A percentile compares a stretch with the other conserved stretches of the same genome.
Evolutionary conservation across 1,140 invertebrate species (phyloP).

Genomic region (Frieseomelitta varia): DNA sequence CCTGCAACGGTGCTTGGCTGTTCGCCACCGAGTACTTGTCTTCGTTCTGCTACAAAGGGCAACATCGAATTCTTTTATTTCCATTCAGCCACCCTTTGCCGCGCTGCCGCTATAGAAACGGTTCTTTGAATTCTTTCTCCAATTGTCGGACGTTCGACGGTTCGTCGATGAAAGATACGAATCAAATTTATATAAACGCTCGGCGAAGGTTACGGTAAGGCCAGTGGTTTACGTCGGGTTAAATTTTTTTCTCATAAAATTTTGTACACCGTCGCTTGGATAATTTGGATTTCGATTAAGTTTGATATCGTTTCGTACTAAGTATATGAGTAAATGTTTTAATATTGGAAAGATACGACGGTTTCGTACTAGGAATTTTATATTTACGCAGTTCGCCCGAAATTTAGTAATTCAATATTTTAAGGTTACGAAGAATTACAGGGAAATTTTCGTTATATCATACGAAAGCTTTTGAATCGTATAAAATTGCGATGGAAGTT

Average conservation of each 20-base stretch:
- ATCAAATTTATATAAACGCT: not conserved
- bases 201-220: not conserved
- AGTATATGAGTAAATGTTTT: not conserved
- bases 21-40: constrained; percentile 83
- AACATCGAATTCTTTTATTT: not conserved
- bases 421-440: too few relatives aligned
- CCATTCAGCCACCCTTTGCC: not conserved
- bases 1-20: constrained; percentile 80
- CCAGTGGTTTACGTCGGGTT: not conserved
- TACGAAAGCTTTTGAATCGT: too few relatives aligned
- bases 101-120: not conserved
- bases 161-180: not conserved
- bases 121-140: not conserved
- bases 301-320: too few relatives aligned
- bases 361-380: too few relatives aligned
- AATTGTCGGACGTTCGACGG: not conserved
- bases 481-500: not conserved
- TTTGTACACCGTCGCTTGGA: too few relatives aligned
- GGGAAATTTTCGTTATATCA: too few relatives aligned
- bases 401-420: too few relatives aligned
- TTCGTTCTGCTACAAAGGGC: constrained; percentile 72
- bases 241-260: too few relatives aligned
- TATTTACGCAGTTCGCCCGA: too few relatives aligned
- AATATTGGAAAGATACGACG: not conserved
- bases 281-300: too few relatives aligned